A percentile compares a stretch with the other conserved stretches of the same genome.
phyloP scores from a whole-genome alignment of 64 coral and sea anemone species.

The Actinia equina region DNA sequence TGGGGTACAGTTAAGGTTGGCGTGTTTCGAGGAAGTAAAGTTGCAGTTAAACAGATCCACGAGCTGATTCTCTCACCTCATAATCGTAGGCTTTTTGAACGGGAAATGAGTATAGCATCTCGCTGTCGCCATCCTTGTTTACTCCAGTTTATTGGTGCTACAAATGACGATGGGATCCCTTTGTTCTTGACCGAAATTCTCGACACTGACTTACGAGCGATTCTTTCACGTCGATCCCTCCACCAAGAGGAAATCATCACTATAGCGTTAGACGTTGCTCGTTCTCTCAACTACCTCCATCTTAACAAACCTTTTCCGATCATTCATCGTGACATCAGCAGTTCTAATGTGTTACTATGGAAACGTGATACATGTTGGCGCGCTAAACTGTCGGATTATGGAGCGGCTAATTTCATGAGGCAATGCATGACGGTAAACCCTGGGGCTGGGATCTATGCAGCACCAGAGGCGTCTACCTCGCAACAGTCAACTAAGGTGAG shows the following conservation, averaged over 20 bases:
- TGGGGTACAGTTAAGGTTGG: constrained; percentile 87
- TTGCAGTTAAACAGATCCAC: constrained; percentile 91
- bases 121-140: constrained; percentile 85
- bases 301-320: constrained; percentile 93
- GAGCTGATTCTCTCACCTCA: constrained; percentile 87
- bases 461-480: constrained; percentile 75
- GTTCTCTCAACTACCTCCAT: constrained; percentile 91
- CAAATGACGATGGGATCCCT: constrained; percentile 69
- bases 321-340: constrained; percentile 95
- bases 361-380: constrained; percentile 81
- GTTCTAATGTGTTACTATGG: constrained; percentile 94
- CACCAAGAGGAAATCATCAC: constrained; percentile 80
- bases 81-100: constrained; percentile 80
- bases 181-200: constrained; percentile 84
- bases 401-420: constrained; percentile 96
- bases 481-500: constrained; percentile 92
- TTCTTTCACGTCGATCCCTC: constrained; percentile 66
- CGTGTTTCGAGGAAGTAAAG: constrained; percentile 62
- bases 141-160: constrained; percentile 92
- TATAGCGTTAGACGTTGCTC: constrained; percentile 62
- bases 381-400: constrained; percentile 94
- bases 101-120: constrained; percentile 94
- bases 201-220: constrained; percentile 68
- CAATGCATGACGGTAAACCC: constrained; percentile 93
- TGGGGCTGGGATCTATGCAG: constrained; percentile 91